Conservation (phyloP, 2,888 invertebrate genomes). For the Boloria selene region DNA sequence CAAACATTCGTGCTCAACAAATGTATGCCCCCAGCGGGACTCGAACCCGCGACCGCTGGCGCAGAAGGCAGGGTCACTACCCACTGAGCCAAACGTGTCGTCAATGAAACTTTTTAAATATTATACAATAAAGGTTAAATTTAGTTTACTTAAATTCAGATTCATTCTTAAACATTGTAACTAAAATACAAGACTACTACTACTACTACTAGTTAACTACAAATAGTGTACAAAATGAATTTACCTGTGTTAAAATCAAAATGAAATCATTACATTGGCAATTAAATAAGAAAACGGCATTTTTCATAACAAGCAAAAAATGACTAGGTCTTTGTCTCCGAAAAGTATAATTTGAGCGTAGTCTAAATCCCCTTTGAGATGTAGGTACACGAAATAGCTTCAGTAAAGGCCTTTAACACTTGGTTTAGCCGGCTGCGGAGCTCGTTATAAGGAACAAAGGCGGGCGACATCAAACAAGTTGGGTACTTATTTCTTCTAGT, state of each 20-base stretch:
- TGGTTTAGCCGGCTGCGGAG: slow-evolving; percentile 54
- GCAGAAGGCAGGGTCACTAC: no score
- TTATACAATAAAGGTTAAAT: no score
- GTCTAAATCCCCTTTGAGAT: slow-evolving; percentile 31
- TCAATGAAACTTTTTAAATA: no score
- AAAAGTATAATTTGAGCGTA: slow-evolving; percentile 19
- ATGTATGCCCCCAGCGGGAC: no score
- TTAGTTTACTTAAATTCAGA: no score
- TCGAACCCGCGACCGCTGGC: no score
- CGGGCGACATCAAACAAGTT: slow-evolving; percentile 64
- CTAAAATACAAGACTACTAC: no score
- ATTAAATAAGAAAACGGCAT: neutral
- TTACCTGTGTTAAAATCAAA: neutral
- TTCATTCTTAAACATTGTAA: no score
- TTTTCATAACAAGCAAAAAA: slow-evolving; percentile 7
- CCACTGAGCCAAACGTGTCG: no score
- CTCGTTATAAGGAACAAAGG: slow-evolving; percentile 72
- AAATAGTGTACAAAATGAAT: no score
- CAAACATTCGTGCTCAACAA: no score
- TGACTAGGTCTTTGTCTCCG: neutral
- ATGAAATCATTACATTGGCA: neutral
- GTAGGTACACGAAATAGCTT: slow-evolving; percentile 34
- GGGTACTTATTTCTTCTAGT: slow-evolving; percentile 37
- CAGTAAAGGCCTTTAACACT: slow-evolving; percentile 55
- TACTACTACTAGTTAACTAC: no score